phyloP scores from a whole-genome alignment of 2,797 vertebrate genomes.

The Pseudomugil gertrudae region DNA sequence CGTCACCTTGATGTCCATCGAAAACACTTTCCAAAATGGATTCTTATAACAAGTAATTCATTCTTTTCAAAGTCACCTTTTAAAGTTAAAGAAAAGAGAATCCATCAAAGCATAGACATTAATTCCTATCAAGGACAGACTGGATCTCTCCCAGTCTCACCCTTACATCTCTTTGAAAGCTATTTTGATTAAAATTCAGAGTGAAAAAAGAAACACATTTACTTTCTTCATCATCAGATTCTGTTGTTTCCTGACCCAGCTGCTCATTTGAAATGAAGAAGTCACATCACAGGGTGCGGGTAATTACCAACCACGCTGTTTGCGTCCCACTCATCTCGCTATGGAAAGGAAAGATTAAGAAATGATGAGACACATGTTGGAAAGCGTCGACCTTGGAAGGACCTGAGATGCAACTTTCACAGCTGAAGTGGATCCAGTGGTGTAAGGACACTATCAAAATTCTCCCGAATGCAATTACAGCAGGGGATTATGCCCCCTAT shows the following conservation, averaged over 20 bases:
- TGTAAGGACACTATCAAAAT: slow-evolving; percentile 46
- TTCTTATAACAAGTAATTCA: slow-evolving; percentile 14
- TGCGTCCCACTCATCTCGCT: slow-evolving; percentile 56
- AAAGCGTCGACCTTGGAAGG: slow-evolving; percentile 65
- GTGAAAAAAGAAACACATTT: slow-evolving; percentile 48
- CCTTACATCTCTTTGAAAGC: slow-evolving; percentile 45
- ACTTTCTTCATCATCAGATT: slow-evolving; percentile 17
- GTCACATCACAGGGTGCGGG: slow-evolving; percentile 44
- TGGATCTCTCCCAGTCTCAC: slow-evolving; percentile 50
- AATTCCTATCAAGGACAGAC: slow-evolving; percentile 61
- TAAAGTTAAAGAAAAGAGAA: slow-evolving; percentile 29
- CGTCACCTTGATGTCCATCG: neutral
- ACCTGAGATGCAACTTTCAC: slow-evolving; percentile 47
- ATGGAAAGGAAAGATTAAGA: slow-evolving; percentile 72
- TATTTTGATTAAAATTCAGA: slow-evolving; percentile 58
- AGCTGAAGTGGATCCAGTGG: slow-evolving; percentile 54
- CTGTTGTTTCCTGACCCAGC: slow-evolving; percentile 43
- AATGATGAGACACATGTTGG: slow-evolving; percentile 58
- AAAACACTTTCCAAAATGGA: neutral
- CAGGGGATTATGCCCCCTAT: slow-evolving; percentile 63
- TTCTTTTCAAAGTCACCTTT: slow-evolving; percentile 59
- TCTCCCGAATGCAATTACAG: slow-evolving; percentile 68
- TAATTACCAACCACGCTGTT: slow-evolving; percentile 57
- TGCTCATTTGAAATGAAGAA: slow-evolving; percentile 57
- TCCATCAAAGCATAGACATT: slow-evolving; percentile 33